Conservation (phyloP, 2,113 vertebrate genomes). For the Neogale vison region DNA sequence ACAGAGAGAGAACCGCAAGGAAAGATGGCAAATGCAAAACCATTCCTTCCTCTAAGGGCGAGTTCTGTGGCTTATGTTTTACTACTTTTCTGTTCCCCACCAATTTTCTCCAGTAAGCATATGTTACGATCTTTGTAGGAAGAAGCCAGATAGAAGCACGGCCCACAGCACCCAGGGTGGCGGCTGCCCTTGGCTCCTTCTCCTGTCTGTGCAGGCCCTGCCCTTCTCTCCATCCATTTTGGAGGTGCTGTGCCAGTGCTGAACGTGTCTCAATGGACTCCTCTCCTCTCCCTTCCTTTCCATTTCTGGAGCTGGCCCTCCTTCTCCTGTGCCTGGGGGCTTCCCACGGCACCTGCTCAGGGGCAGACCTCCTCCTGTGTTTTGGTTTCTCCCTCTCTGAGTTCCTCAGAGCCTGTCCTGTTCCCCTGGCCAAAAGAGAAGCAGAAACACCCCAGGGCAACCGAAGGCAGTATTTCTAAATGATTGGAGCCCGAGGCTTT, state of each 20-base stretch:
- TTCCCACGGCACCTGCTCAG: neutral
- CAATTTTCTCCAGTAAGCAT: neutral
- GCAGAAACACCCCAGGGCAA: neutral
- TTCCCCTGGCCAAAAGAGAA: neutral
- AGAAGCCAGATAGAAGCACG: neutral
- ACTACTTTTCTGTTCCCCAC: neutral
- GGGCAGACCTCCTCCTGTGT: neutral
- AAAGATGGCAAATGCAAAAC: neutral
- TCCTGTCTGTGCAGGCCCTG: fast-evolving
- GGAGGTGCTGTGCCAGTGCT: neutral
- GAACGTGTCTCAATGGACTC: no score
- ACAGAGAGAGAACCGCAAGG: neutral
- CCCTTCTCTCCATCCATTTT: neutral
- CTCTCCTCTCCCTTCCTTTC: neutral
- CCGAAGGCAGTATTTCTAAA: neutral
- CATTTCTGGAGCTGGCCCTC: neutral
- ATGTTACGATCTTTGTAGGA: neutral
- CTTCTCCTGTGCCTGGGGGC: neutral
- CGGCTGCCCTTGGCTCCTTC: neutral
- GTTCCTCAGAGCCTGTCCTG: neutral
- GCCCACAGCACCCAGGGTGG: neutral
- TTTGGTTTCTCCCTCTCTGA: neutral
- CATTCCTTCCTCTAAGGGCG: neutral
- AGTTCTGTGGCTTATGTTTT: neutral
- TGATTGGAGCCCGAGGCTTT: neutral